Percentiles rank a stretch among this genome's conserved stretches.
phyloP scores from a whole-genome alignment of 2,888 invertebrate species.

The Leptopilina drosophilae region DNA sequence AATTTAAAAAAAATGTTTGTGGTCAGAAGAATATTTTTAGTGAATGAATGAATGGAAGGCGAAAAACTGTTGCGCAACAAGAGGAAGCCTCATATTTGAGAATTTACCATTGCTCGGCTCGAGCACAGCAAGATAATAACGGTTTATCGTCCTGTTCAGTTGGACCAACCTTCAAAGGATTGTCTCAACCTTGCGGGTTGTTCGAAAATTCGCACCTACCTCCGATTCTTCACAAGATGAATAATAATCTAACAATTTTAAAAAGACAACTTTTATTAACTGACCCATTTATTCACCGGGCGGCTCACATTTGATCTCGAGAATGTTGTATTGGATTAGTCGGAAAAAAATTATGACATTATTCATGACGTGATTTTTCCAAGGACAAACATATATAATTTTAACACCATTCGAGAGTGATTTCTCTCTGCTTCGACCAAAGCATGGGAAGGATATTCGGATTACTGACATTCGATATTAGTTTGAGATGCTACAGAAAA shows the following conservation, averaged over 20 bases:
- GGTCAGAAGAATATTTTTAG: too few species aligned
- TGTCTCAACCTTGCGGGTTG: too few species aligned
- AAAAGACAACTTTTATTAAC: neutral
- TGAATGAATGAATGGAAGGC: too few species aligned
- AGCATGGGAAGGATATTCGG: conserved; percentile 28
- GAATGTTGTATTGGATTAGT: conserved; percentile 14
- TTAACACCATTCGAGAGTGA: conserved; percentile 28
- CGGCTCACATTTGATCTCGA: conserved; percentile 18
- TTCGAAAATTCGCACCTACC: too few species aligned
- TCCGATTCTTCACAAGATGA: neutral
- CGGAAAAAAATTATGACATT: conserved; percentile 3
- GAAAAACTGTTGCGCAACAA: too few species aligned
- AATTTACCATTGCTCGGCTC: too few species aligned
- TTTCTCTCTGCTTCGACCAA: conserved; percentile 17
- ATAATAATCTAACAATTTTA: conserved; percentile 1
- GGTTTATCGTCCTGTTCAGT: too few species aligned
- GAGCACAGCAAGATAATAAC: too few species aligned
- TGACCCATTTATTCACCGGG: conserved; percentile 19
- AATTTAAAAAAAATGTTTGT: too few species aligned
- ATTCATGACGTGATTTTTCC: conserved; percentile 22
- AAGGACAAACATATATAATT: conserved; percentile 16
- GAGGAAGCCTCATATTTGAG: too few species aligned
- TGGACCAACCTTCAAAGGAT: too few species aligned
- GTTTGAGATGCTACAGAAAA: conserved; percentile 38
- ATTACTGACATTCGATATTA: conserved; percentile 34